Evolutionary conservation across 1,140 invertebrate species (phyloP), one percentile per base, ranked within the genome.

Genomic region (Cryptotermes secundus): DNA sequence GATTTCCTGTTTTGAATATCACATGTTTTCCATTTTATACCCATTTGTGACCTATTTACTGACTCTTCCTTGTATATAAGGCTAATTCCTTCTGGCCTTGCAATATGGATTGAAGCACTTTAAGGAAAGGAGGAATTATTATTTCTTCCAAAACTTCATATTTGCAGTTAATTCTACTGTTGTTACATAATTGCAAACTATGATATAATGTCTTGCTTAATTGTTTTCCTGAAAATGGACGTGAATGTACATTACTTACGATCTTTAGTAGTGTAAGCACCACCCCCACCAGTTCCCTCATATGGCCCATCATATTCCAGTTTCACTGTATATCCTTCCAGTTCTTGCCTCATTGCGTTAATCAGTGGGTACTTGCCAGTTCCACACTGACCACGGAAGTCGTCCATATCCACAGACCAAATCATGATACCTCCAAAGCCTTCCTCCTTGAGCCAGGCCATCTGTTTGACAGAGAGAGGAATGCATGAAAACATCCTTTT

Each of bases 401-500:
- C 98, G 87, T 99, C 97, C 96, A 98, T 97, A 88, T 98, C 97
- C 24, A 98, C 92, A 2, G 97, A 97, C 97, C 98, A 99, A 24
- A 99, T 95, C 97, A 99, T 99, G 26, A 98, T 96, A 36, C 98
- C 98, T 81, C 97, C 97, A 87, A 98, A 97, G 24, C 96, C 96
- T 92, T 97, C 95, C 88, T 97, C 95, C 88, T 97, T 97, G 79
- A 99, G 91, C 97, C 97, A 99, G 81, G 95, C 94, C 92, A 97
- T 96, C 97, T 99, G 87, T 42, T 89, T 82, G n/a, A 72, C 59
- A 72, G 14, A 72, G 26, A 72, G 59, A 72, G 10, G 7, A 72
- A 31, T 72, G 7, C 26, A 72, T 49, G 45, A 49, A 3, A 22
- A 14, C 3, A 16, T 45, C n/a, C n/a, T 45, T 9, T 45, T 2